Percentiles rank a stretch among this genome's conserved stretches.
Evolutionary conservation across 2,797 vertebrate species (phyloP).

Genomic region (Pangasius krempfi): DNA sequence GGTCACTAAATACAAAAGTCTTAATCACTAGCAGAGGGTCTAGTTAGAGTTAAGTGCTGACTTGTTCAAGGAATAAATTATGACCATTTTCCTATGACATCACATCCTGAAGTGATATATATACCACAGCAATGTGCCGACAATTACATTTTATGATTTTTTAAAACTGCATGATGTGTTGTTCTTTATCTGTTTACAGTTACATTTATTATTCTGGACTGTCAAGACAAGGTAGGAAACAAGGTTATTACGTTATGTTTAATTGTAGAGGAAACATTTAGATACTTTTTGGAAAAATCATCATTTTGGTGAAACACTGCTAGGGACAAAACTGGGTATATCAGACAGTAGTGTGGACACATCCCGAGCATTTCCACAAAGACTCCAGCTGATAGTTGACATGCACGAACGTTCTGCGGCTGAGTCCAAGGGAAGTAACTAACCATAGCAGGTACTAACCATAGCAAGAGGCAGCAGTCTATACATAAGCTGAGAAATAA

Average conservation of each 20-base stretch:
- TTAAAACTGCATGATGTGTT: not conserved
- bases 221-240: not conserved
- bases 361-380: not conserved
- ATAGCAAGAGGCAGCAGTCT: not conserved
- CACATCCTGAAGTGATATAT: not conserved
- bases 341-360: not conserved
- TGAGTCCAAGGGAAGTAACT: not conserved
- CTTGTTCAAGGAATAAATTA: not conserved
- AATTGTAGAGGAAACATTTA: not conserved
- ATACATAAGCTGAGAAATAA: conserved; percentile 2
- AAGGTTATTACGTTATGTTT: not conserved
- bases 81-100: not conserved
- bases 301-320: not conserved
- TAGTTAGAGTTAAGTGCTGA: not conserved
- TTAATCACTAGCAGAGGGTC: not conserved
- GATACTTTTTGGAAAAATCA: too few species aligned
- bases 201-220: not conserved
- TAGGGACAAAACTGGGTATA: not conserved
- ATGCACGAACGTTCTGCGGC: not conserved
- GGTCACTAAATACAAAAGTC: not conserved
- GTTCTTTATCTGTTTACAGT: not conserved
- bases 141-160: not conserved
- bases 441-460: not conserved
- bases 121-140: not conserved
- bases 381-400: not conserved